Evolutionary conservation across 2,888 invertebrate genomes (phyloP).

Genomic region (Rhyacophila evoluta): DNA sequence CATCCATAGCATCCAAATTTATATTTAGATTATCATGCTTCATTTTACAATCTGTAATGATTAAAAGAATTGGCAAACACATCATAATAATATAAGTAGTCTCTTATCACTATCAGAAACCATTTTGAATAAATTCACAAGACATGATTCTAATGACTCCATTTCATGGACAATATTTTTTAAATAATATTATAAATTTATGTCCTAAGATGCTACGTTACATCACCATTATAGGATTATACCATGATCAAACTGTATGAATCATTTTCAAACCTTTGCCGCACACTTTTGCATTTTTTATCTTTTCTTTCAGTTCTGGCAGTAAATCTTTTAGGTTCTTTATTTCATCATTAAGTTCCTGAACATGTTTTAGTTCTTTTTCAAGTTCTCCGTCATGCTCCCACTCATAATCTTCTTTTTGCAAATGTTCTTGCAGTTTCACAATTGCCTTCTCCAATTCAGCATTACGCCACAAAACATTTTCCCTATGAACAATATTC

Average conservation of each 20-base stretch:
- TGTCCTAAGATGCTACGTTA: too few relatives aligned
- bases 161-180: too few relatives aligned
- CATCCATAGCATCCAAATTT: constrained; percentile 66
- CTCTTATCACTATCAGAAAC: too few relatives aligned
- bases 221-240: too few relatives aligned
- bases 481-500: constrained; percentile 64
- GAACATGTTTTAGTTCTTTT: constrained; percentile 63
- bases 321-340: constrained; percentile 63
- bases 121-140: too few relatives aligned
- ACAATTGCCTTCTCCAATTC: constrained; percentile 67
- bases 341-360: constrained; percentile 63
- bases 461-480: constrained; percentile 67
- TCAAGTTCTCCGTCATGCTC: constrained; percentile 64
- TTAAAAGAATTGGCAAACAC: neutral
- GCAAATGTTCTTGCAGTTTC: constrained; percentile 65
- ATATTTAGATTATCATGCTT: constrained; percentile 69
- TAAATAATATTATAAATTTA: too few relatives aligned
- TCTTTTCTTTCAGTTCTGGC: constrained; percentile 64
- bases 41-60: constrained; percentile 65
- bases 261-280: constrained; percentile 63
- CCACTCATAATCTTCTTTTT: constrained; percentile 64
- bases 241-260: too few relatives aligned
- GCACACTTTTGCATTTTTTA: constrained; percentile 66
- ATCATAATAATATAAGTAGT: too few relatives aligned
- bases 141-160: too few relatives aligned